A percentile compares a stretch with the other conserved stretches of the same genome.
phyloP scores from a whole-genome alignment of 2,113 vertebrate species.

The Stegostoma tigrinum region DNA sequence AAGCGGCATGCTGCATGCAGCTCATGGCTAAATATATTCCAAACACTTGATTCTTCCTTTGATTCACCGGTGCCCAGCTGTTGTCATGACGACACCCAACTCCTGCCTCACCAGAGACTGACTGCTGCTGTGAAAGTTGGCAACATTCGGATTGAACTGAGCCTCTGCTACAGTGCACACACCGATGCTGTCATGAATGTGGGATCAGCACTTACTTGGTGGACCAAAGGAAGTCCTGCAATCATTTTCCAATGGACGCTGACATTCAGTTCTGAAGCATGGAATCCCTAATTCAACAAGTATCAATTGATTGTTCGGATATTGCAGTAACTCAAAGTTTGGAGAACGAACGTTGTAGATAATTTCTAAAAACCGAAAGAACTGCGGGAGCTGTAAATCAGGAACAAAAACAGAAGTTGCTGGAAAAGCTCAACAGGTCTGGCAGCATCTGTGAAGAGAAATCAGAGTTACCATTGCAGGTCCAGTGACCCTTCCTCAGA shows the following conservation, averaged over 20 bases:
- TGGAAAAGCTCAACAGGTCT: too few relatives aligned
- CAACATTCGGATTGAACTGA: too few relatives aligned
- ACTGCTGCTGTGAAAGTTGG: neutral
- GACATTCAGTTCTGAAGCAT: neutral
- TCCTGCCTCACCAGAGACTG: neutral
- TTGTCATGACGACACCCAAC: neutral
- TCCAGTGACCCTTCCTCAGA: too few relatives aligned
- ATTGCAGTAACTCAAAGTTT: neutral
- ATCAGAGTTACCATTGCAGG: too few relatives aligned
- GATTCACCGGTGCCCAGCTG: slow-evolving; percentile 1
- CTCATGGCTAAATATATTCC: slow-evolving; percentile 8
- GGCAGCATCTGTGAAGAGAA: too few relatives aligned
- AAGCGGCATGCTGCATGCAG: neutral
- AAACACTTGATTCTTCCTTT: slow-evolving; percentile 28
- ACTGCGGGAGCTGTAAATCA: too few relatives aligned
- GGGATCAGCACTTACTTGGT: neutral
- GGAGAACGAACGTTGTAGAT: neutral
- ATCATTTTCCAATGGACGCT: neutral
- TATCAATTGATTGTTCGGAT: neutral
- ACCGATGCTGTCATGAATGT: neutral
- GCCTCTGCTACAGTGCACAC: neutral
- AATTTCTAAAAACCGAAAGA: too few relatives aligned
- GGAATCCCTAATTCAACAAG: neutral
- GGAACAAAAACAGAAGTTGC: too few relatives aligned
- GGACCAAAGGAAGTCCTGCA: neutral